Conservation (phyloP, 2,888 invertebrate genomes). For the Doris montereyensis region DNA sequence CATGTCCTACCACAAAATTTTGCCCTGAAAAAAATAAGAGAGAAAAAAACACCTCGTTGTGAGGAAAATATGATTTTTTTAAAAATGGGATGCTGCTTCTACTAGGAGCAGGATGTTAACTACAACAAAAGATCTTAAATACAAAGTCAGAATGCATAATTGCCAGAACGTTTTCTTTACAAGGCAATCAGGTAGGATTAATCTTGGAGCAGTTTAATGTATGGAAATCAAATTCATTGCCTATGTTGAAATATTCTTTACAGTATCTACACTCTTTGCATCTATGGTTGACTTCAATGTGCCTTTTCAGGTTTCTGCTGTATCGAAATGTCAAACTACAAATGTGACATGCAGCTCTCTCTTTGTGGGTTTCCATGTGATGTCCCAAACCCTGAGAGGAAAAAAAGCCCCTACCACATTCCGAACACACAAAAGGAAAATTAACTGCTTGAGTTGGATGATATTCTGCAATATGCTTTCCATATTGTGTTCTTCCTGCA, state of each 20-base stretch:
- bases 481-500: background rate
- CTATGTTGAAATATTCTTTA: constrained; percentile 30
- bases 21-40: no score
- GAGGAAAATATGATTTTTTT: background rate
- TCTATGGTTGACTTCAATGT: constrained; percentile 35
- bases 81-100: no score
- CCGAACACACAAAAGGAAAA: constrained; percentile 34
- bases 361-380: constrained; percentile 33
- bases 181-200: no score
- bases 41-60: background rate
- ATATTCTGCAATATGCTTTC: constrained; percentile 20
- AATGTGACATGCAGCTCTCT: constrained; percentile 20
- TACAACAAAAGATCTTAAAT: no score
- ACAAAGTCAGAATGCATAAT: no score
- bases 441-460: constrained; percentile 9
- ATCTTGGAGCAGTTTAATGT: constrained; percentile 6
- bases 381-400: constrained; percentile 31
- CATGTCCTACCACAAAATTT: no score
- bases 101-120: no score
- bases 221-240: constrained; percentile 8
- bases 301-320: constrained; percentile 39
- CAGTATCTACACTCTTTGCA: constrained; percentile 34
- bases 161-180: no score
- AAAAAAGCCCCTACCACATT: constrained; percentile 39
- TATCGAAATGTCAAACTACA: constrained; percentile 33